phyloP scores from a whole-genome alignment of 2,113 vertebrate genomes.

The Hippocampus comes region DNA sequence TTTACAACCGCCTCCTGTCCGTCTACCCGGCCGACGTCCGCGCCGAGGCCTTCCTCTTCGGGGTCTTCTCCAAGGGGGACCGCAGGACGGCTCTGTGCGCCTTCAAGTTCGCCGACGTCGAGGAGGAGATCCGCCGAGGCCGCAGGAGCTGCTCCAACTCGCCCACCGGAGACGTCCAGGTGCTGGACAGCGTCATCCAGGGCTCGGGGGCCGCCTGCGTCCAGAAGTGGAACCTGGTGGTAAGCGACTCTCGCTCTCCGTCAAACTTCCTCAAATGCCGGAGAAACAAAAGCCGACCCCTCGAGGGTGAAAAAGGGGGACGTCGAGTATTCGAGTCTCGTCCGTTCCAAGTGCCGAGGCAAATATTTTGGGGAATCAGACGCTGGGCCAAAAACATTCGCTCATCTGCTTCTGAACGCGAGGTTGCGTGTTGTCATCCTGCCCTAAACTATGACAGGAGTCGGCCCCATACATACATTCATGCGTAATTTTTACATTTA shows the following conservation, averaged over 20 bases:
- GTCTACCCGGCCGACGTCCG: constrained; percentile 74
- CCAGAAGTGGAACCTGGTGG: constrained; percentile 79
- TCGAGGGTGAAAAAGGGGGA: no score
- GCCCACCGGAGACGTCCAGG: constrained; percentile 83
- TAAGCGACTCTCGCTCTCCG: constrained; percentile 51
- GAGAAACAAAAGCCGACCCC: no score
- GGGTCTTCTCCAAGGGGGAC: constrained; percentile 81
- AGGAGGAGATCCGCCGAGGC: constrained; percentile 81
- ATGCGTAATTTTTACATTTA: no score
- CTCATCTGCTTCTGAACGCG: no score
- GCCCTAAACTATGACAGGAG: no score
- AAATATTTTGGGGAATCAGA: no score
- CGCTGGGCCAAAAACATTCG: no score
- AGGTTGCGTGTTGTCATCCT: no score
- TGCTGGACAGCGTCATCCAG: constrained; percentile 95
- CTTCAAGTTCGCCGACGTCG: constrained; percentile 85
- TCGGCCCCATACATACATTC: no score
- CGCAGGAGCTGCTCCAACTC: constrained; percentile 86
- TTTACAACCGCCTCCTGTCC: constrained; percentile 85
- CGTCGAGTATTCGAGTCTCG: no score
- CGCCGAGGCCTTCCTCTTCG: constrained; percentile 79
- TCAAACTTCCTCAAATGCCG: no score
- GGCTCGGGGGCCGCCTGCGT: constrained; percentile 88
- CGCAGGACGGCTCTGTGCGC: constrained; percentile 81
- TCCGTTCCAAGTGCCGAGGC: no score